Evolutionary conservation across 2,113 vertebrate species (phyloP).

Genomic region (Mobula birostris): DNA sequence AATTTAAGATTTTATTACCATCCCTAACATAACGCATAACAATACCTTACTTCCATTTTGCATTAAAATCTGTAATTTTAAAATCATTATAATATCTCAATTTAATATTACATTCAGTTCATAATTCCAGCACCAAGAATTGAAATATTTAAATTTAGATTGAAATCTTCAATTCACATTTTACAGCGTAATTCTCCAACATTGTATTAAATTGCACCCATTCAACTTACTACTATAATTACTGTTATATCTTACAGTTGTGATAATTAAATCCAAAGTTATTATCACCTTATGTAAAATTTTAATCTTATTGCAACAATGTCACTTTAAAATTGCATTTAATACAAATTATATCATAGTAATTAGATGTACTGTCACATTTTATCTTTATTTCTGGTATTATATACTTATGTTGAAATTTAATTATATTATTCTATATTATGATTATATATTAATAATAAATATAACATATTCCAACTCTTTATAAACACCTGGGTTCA

Average conservation of each 20-base stretch:
- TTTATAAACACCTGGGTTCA: neutral
- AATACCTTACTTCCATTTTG: neutral
- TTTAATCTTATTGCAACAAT: neutral
- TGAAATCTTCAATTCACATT: slow-evolving; percentile 12
- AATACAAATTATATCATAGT: neutral
- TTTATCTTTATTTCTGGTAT: neutral
- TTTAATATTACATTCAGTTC: slow-evolving; percentile 10
- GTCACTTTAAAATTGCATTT: neutral
- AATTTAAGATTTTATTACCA: slow-evolving; percentile 23
- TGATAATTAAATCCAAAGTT: neutral
- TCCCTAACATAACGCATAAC: neutral
- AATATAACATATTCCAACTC: neutral
- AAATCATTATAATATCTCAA: neutral
- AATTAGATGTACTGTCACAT: neutral
- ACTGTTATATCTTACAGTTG: neutral
- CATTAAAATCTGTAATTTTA: neutral
- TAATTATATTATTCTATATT: neutral
- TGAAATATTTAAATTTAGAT: slow-evolving; percentile 13
- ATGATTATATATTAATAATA: neutral
- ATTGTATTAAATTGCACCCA: neutral
- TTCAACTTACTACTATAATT: neutral
- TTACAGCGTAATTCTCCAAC: neutral
- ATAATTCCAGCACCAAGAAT: neutral
- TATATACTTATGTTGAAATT: neutral
- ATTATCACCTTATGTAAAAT: neutral